phyloP scores from a whole-genome alignment of 2,888 invertebrate species.

The Meliscaeva auricollis region DNA sequence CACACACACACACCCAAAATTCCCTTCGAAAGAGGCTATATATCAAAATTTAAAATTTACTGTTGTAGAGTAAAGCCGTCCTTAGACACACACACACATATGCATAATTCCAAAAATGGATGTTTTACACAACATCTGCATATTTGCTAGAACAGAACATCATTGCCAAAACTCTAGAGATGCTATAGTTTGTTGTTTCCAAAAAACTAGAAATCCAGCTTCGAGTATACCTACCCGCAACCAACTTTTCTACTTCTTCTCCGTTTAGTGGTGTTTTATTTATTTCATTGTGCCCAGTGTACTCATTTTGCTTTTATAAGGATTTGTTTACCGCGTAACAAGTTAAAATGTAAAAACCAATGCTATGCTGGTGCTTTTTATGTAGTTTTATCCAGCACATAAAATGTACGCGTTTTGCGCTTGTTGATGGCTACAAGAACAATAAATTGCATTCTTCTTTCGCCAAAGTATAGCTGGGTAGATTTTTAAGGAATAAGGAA shows the following conservation, averaged over 20 bases:
- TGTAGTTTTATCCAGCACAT: conserved; percentile 43
- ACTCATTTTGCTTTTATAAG: conserved; percentile 34
- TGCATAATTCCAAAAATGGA: neutral
- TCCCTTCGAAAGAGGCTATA: conserved; percentile 42
- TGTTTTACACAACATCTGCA: conserved; percentile 5
- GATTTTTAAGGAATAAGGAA: no score
- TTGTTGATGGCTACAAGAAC: conserved; percentile 42
- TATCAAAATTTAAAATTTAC: conserved; percentile 70
- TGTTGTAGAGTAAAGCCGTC: conserved; percentile 48
- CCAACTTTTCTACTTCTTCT: conserved; percentile 64
- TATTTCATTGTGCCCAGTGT: conserved; percentile 12
- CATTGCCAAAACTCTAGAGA: conserved; percentile 29
- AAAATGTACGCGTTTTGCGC: conserved; percentile 45
- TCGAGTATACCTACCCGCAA: conserved; percentile 69
- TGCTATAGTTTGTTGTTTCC: conserved; percentile 25
- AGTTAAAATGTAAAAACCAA: conserved; percentile 74
- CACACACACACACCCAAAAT: conserved; percentile 8
- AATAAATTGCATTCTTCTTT: conserved; percentile 55
- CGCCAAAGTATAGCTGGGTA: no score
- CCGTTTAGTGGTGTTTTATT: conserved; percentile 37
- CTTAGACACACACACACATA: neutral
- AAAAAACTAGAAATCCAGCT: conserved; percentile 41
- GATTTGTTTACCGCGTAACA: conserved; percentile 70
- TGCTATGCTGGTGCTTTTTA: conserved; percentile 52
- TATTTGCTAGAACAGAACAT: conserved; percentile 5